Evolutionary conservation across 2,113 vertebrate species (phyloP).

Genomic region (Daphoenositta chrysoptera): DNA sequence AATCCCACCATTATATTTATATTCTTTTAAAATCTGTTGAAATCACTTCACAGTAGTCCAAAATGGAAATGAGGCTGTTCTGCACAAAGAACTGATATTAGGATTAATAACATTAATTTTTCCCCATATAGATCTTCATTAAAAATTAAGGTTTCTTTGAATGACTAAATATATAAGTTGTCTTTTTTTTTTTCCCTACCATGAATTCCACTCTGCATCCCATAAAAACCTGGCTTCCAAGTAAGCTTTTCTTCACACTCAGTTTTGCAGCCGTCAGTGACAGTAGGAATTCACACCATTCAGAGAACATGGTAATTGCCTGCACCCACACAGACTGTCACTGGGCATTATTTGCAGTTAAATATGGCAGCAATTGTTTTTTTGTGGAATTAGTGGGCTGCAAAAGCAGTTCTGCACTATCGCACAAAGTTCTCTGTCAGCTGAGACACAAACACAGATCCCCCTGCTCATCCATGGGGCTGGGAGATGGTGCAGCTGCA

Average conservation of each 20-base stretch:
- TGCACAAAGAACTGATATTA: not conserved
- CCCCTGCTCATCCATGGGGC: fast-evolving
- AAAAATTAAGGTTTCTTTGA: not conserved
- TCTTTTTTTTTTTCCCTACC: fast-evolving
- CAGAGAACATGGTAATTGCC: not conserved
- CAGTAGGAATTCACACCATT: not conserved
- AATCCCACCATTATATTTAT: not conserved
- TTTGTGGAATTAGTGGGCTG: not conserved
- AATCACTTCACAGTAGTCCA: not conserved
- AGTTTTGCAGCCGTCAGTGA: not conserved
- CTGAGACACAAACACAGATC: not conserved
- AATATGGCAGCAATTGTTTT: not conserved
- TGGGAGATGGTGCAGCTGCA: not conserved
- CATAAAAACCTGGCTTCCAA: not conserved
- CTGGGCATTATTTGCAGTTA: not conserved
- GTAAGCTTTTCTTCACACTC: not conserved
- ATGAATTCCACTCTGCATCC: not conserved
- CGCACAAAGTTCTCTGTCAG: not conserved
- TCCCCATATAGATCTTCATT: not conserved
- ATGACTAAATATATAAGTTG: not conserved
- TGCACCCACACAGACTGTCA: not conserved
- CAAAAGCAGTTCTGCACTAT: not conserved
- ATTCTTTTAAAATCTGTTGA: not conserved
- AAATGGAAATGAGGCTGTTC: not conserved
- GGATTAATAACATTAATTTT: not conserved